These are phyloP conservation scores for Melanerpes aurifrons DNA, from an alignment of 2,113 vertebrate species.

Conservation along the genomic window DNA sequence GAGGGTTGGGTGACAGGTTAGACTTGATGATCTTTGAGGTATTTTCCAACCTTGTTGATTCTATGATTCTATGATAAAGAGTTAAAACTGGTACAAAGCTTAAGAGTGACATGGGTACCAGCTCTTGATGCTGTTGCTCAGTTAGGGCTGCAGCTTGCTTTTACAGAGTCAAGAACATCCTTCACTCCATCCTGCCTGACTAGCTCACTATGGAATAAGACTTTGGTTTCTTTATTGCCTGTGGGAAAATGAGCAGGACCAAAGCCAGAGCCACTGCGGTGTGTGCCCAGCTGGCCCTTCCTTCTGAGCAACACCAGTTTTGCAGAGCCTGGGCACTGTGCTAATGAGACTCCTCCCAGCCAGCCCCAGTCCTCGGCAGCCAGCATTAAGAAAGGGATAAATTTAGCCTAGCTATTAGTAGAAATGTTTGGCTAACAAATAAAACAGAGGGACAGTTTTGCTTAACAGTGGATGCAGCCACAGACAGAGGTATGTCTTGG, in stretches of 20 bases:
- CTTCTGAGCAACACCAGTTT: fast-evolving
- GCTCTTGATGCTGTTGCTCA: not conserved
- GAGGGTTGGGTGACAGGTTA: no score
- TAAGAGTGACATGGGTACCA: not conserved
- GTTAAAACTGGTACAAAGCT: not conserved
- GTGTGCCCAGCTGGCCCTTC: not conserved
- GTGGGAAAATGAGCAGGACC: not conserved
- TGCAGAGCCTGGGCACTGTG: not conserved
- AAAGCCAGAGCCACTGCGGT: not conserved
- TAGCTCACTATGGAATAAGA: not conserved
- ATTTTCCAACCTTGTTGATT: no score
- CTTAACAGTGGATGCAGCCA: not conserved
- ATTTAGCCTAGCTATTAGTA: slow-evolving; percentile 50
- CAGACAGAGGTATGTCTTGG: slow-evolving; percentile 29
- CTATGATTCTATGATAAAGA: not conserved
- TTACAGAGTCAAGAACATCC: not conserved
- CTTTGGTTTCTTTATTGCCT: not conserved
- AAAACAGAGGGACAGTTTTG: slow-evolving; percentile 37
- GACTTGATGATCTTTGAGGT: no score
- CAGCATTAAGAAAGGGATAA: slow-evolving; percentile 35
- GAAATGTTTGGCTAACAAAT: slow-evolving; percentile 53
- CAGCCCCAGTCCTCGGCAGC: not conserved
- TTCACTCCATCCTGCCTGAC: not conserved
- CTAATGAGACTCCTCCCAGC: not conserved
- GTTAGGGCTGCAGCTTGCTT: not conserved